phyloP scores from a whole-genome alignment of 2,797 vertebrate genomes.

The Tinamus major region DNA sequence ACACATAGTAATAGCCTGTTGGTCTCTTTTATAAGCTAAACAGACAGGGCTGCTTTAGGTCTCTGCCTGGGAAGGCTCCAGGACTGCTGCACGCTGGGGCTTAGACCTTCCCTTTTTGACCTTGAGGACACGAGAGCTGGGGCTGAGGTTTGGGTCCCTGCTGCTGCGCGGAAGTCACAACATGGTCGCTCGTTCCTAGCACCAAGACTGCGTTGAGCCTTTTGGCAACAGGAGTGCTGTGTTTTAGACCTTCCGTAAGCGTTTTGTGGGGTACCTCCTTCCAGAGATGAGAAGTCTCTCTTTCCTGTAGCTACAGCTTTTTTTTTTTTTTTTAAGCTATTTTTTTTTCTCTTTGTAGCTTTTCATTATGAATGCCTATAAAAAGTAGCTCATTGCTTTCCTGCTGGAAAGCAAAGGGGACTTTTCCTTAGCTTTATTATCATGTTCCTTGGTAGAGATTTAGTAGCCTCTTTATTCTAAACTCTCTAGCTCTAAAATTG shows the following conservation, averaged over 20 bases:
- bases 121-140: neutral
- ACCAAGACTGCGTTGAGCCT: neutral
- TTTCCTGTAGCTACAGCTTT: neutral
- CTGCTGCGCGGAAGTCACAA: neutral
- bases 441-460: fast-evolving
- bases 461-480: neutral
- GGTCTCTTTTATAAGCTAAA: neutral
- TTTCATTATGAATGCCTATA: neutral
- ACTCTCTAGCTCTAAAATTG: neutral
- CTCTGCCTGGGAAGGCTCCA: neutral
- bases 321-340: neutral
- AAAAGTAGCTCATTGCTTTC: neutral
- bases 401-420: too few relatives aligned
- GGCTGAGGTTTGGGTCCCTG: neutral
- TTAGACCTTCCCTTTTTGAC: neutral
- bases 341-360: neutral
- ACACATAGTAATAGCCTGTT: neutral
- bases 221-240: neutral
- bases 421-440: neutral
- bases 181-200: neutral
- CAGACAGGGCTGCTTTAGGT: neutral
- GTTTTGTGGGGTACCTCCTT: neutral
- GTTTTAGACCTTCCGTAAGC: neutral
- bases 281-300: neutral
- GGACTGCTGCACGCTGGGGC: neutral